Evolutionary conservation across 2,797 vertebrate genomes (phyloP).

Genomic region (Pampus argenteus): DNA sequence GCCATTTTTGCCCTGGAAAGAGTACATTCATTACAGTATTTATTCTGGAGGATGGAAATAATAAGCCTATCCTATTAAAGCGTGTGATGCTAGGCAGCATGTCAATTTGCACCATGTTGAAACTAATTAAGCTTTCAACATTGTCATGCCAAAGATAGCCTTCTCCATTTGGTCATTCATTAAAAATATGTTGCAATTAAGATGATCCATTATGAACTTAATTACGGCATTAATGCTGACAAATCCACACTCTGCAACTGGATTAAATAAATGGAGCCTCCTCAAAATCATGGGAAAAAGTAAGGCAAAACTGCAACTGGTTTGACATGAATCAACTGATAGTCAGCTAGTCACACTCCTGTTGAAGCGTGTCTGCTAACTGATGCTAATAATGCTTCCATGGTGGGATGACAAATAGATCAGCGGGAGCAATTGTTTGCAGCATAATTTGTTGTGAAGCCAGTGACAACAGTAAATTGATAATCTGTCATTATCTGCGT

Average conservation of each 20-base stretch:
- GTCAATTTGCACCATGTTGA: slow-evolving; percentile 62
- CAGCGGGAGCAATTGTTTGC: slow-evolving; percentile 18
- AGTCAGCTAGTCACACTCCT: slow-evolving; percentile 1
- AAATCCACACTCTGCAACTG: slow-evolving; percentile 48
- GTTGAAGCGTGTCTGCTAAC: slow-evolving; percentile 3
- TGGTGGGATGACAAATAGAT: slow-evolving; percentile 26
- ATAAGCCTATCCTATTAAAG: slow-evolving; percentile 56
- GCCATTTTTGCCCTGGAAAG: slow-evolving; percentile 20
- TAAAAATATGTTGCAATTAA: slow-evolving; percentile 76
- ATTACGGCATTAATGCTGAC: slow-evolving; percentile 64
- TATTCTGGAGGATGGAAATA: slow-evolving; percentile 49
- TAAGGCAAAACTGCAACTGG: background rate
- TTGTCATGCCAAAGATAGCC: slow-evolving; percentile 67
- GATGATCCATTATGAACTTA: slow-evolving; percentile 72
- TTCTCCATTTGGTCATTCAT: slow-evolving; percentile 69
- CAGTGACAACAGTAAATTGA: slow-evolving; percentile 39
- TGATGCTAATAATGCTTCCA: slow-evolving; percentile 9
- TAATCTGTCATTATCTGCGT: slow-evolving; percentile 37
- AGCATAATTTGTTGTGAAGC: slow-evolving; percentile 39
- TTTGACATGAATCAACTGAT: slow-evolving; percentile 15
- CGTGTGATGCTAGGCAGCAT: slow-evolving; percentile 40
- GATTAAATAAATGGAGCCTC: slow-evolving; percentile 3
- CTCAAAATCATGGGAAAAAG: slow-evolving; percentile 17
- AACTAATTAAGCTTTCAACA: slow-evolving; percentile 71
- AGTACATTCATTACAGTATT: slow-evolving; percentile 45